These are phyloP conservation scores for Peromyscus eremicus DNA, from an alignment of 2,797 vertebrate species.

Conservation along the genomic window DNA sequence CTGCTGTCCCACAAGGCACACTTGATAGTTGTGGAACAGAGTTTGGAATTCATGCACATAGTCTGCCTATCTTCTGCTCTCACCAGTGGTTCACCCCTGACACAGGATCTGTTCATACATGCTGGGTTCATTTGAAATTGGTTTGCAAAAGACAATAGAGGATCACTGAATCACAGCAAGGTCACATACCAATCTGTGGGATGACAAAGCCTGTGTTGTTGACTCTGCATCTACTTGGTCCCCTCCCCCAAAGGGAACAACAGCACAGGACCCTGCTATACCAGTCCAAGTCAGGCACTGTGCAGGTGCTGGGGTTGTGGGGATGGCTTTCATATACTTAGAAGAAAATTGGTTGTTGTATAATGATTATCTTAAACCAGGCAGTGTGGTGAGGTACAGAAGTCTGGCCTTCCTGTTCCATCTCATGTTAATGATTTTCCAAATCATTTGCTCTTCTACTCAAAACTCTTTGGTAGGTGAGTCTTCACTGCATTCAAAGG, in stretches of 20 bases:
- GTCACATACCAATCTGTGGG: not conserved
- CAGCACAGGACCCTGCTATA: no score
- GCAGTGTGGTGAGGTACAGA: not conserved
- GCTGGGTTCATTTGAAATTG: not conserved
- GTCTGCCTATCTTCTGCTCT: not conserved
- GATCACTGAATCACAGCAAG: not conserved
- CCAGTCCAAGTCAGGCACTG: not conserved
- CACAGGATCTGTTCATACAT: not conserved
- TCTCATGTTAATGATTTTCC: not conserved
- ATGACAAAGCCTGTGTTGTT: no score
- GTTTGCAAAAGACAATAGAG: not conserved
- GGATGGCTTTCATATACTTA: not conserved
- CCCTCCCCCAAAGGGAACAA: no score
- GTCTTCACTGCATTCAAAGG: not conserved
- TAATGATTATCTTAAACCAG: not conserved
- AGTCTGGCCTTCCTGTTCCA: not conserved
- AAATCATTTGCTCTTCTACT: not conserved
- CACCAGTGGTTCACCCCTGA: not conserved
- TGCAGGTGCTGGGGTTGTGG: not conserved
- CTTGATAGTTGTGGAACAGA: not conserved
- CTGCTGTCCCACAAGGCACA: not conserved
- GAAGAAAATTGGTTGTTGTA: not conserved
- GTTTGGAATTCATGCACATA: no score
- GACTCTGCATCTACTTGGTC: no score
- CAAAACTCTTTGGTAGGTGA: not conserved